Percentiles rank a stretch among this genome's conserved stretches.
These are phyloP conservation scores for Atrina japonica DNA, from an alignment of 2,888 invertebrate species.

Conservation along the genomic window DNA sequence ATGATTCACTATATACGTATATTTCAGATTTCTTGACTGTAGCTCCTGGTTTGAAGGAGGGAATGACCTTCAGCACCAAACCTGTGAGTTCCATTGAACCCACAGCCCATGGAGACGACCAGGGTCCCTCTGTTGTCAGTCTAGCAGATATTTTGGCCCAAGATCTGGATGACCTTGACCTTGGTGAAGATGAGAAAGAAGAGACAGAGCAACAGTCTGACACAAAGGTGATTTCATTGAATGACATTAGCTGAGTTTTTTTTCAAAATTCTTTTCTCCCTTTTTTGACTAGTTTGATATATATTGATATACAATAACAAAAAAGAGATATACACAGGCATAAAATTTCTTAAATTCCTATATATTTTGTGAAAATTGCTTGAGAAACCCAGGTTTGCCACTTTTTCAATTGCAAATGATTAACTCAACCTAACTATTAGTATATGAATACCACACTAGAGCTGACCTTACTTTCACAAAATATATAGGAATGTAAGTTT, in stretches of 20 bases:
- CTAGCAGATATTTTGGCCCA: slow-evolving; percentile 67
- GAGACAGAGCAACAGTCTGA: slow-evolving; percentile 24
- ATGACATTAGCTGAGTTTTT: not conserved
- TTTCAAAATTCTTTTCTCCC: too few species aligned
- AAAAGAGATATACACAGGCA: too few species aligned
- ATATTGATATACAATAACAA: not conserved
- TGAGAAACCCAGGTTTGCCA: too few species aligned
- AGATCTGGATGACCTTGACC: slow-evolving; percentile 69
- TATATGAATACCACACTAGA: too few species aligned
- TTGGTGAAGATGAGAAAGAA: slow-evolving; percentile 67
- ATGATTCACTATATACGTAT: not conserved
- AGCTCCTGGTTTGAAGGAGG: slow-evolving; percentile 86
- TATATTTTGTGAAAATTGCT: too few species aligned
- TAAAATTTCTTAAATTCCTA: too few species aligned
- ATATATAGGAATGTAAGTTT: too few species aligned
- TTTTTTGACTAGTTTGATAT: not conserved
- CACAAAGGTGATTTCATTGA: not conserved
- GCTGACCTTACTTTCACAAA: too few species aligned
- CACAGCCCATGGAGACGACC: slow-evolving; percentile 5
- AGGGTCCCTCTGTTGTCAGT: slow-evolving; percentile 54
- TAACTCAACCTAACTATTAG: too few species aligned
- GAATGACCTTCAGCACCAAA: slow-evolving; percentile 82
- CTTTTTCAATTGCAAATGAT: too few species aligned
- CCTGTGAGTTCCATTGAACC: slow-evolving; percentile 3
- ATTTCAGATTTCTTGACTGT: slow-evolving; percentile 83